These are phyloP conservation scores for Protobothrops flavoviridis DNA, from an alignment of 2,113 vertebrate genomes.

Conservation along the genomic window DNA sequence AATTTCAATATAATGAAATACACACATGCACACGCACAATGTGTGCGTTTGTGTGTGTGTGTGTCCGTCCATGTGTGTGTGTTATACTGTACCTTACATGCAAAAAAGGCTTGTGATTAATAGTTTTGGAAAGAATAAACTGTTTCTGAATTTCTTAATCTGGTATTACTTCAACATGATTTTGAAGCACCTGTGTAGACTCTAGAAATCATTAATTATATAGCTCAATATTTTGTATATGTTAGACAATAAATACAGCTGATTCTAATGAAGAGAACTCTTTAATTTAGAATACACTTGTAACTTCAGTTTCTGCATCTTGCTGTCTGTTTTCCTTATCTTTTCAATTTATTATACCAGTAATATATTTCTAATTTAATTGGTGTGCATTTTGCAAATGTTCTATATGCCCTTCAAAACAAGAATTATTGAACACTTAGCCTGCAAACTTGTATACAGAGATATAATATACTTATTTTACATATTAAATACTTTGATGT, in stretches of 20 bases:
- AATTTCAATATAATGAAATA: not conserved
- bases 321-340: slow-evolving; percentile 20
- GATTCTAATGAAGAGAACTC: slow-evolving; percentile 42
- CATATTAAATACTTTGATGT: not conserved
- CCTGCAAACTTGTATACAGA: slow-evolving; percentile 25
- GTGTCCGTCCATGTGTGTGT: not conserved
- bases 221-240: slow-evolving; percentile 39
- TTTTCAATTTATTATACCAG: slow-evolving; percentile 18
- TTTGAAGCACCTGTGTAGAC: slow-evolving; percentile 34
- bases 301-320: slow-evolving; percentile 47
- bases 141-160: slow-evolving; percentile 27
- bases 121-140: not conserved
- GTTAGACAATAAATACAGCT: slow-evolving; percentile 39
- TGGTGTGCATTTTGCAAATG: slow-evolving; percentile 25
- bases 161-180: slow-evolving; percentile 51
- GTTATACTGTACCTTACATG: not conserved
- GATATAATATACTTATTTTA: not conserved
- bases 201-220: slow-evolving; percentile 57
- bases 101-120: not conserved
- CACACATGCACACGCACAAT: not conserved
- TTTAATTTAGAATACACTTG: slow-evolving; percentile 55
- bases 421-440: slow-evolving; percentile 35
- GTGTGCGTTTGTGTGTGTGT: too few species aligned
- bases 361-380: slow-evolving; percentile 20
- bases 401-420: slow-evolving; percentile 23